These are phyloP conservation scores for Ramphastos sulfuratus DNA, from an alignment of 2,113 vertebrate genomes.

Conservation along the genomic window DNA sequence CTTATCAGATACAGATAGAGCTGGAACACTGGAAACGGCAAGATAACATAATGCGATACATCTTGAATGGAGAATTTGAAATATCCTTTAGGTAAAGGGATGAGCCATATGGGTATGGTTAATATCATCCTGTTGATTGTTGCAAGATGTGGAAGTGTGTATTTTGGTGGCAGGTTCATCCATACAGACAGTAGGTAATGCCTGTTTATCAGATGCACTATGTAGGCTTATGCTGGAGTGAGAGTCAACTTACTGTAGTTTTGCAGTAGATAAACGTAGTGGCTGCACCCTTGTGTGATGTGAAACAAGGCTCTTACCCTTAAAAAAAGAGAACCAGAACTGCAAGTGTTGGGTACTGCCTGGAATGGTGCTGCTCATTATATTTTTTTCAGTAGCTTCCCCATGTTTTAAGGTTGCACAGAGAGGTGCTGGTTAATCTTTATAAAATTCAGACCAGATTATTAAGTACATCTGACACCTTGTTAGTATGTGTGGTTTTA, in stretches of 20 bases:
- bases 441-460: neutral
- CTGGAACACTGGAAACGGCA: neutral
- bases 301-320: neutral
- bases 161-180: neutral
- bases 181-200: neutral
- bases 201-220: neutral
- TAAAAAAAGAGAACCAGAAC: neutral
- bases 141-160: neutral
- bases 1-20: neutral
- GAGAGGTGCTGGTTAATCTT: neutral
- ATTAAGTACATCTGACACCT: neutral
- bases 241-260: neutral
- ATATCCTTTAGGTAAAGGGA: neutral
- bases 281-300: neutral
- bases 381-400: neutral
- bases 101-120: neutral
- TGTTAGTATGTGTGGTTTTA: neutral
- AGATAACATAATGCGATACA: neutral
- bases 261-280: rapidly evolving
- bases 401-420: neutral
- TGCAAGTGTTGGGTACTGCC: neutral
- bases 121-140: neutral
- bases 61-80: neutral
- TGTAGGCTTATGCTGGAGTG: neutral
- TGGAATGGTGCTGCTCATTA: neutral